Conservation (phyloP, 2,888 invertebrate species). For the Strigamia transsilvanica region DNA sequence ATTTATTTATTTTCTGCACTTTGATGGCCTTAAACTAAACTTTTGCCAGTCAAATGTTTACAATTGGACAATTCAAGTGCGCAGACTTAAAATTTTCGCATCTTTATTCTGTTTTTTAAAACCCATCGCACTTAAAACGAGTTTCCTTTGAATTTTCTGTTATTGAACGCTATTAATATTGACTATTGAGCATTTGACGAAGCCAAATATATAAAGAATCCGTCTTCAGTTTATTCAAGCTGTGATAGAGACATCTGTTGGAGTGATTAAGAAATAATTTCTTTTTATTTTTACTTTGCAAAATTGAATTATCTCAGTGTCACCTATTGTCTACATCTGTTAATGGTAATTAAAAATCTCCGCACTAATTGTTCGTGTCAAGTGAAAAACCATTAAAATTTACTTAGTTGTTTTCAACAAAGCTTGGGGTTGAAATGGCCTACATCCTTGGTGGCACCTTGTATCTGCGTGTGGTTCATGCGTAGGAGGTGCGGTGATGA, state of each 20-base stretch:
- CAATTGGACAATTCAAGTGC: background rate
- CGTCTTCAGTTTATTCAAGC: slow-evolving; percentile 3
- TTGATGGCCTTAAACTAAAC: background rate
- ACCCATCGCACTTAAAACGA: background rate
- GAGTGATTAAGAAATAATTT: slow-evolving; percentile 37
- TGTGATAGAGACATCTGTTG: slow-evolving; percentile 29
- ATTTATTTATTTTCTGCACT: slow-evolving; percentile 1
- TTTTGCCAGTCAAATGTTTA: background rate
- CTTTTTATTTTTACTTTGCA: background rate
- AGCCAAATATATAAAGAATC: background rate
- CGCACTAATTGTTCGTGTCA: slow-evolving; percentile 23
- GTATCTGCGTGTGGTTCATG: slow-evolving; percentile 9
- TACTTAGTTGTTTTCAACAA: slow-evolving; percentile 12
- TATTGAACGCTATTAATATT: too few species aligned
- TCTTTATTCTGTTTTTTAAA: too few species aligned
- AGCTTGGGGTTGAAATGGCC: slow-evolving; percentile 14
- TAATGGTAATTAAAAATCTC: slow-evolving; percentile 32
- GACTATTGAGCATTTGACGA: too few species aligned
- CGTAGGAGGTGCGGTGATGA: slow-evolving; percentile 27
- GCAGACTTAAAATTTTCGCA: background rate
- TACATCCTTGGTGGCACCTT: slow-evolving; percentile 4
- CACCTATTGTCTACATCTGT: slow-evolving; percentile 41
- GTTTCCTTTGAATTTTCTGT: background rate
- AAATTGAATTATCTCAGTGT: slow-evolving; percentile 18
- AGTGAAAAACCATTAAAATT: slow-evolving; percentile 2